phyloP scores from a whole-genome alignment of 2,888 invertebrate genomes.

The Heliothis peltigera region DNA sequence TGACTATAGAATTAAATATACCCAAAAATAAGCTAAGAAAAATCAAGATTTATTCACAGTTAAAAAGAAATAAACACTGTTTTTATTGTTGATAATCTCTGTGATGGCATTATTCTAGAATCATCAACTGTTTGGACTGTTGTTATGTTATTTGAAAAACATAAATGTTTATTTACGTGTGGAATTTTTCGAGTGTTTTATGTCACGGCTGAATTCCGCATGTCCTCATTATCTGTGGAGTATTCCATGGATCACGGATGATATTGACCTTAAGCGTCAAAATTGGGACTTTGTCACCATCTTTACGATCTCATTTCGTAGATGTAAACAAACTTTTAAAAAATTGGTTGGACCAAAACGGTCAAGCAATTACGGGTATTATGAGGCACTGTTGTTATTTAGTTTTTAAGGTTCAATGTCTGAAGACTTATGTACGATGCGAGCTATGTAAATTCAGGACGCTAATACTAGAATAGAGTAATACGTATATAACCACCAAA shows the following conservation, averaged over 20 bases:
- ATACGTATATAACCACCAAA: no score
- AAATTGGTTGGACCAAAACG: no score
- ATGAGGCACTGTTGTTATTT: no score
- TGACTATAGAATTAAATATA: no score
- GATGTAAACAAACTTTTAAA: constrained; percentile 26
- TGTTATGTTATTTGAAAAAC: constrained; percentile 21
- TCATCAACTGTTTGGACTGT: constrained; percentile 28
- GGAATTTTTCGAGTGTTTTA: constrained; percentile 33
- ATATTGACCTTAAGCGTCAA: constrained; percentile 52
- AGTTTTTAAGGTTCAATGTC: constrained; percentile 5
- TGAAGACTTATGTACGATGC: not conserved
- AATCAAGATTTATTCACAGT: no score
- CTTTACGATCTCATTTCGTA: constrained; percentile 45
- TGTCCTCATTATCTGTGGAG: constrained; percentile 19
- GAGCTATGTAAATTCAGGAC: no score
- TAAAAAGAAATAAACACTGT: constrained; percentile 26
- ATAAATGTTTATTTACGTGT: constrained; percentile 39
- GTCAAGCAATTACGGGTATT: no score
- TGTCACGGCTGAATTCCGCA: constrained; percentile 23
- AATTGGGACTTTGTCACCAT: constrained; percentile 36
- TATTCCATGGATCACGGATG: constrained; percentile 15
- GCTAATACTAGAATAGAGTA: no score
- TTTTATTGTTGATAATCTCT: constrained; percentile 31
- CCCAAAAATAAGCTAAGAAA: no score
- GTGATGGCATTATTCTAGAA: constrained; percentile 23